These are phyloP conservation scores for Agrochola circellaris DNA, from an alignment of 2,888 invertebrate genomes.

Conservation along the genomic window DNA sequence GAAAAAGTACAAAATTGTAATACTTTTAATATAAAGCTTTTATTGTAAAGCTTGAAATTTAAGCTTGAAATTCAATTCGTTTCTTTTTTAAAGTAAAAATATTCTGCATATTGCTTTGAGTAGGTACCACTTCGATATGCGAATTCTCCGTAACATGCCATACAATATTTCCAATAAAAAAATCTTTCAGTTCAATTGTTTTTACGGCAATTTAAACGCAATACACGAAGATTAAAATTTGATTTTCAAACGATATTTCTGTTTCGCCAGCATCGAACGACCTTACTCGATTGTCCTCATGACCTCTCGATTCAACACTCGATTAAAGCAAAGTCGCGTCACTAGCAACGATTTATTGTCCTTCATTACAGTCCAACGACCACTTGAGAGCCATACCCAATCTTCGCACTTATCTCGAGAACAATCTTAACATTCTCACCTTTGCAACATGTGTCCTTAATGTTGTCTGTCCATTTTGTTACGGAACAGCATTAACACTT, in stretches of 20 bases:
- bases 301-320: conserved; percentile 13
- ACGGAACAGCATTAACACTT: conserved; percentile 39
- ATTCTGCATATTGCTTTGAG: not conserved
- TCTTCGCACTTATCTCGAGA: conserved; percentile 76
- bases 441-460: conserved; percentile 84
- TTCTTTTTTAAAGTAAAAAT: not conserved
- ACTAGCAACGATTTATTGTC: conserved; percentile 74
- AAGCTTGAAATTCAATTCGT: not conserved
- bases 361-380: conserved; percentile 75
- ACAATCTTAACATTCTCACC: conserved; percentile 83
- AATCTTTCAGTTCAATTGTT: not conserved
- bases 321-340: conserved; percentile 36
- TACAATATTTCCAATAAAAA: not conserved
- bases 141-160: conserved; percentile 3
- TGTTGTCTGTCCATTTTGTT: conserved; percentile 65
- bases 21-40: not conserved
- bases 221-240: not conserved
- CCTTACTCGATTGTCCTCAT: conserved; percentile 17
- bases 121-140: not conserved
- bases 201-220: not conserved
- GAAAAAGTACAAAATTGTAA: not conserved
- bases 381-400: conserved; percentile 71
- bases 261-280: not conserved
- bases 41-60: not conserved
- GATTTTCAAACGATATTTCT: not conserved